Evolutionary conservation across 2,888 invertebrate species (phyloP), one percentile per base, ranked within the genome.

Genomic region (Loripinus fragilis): DNA sequence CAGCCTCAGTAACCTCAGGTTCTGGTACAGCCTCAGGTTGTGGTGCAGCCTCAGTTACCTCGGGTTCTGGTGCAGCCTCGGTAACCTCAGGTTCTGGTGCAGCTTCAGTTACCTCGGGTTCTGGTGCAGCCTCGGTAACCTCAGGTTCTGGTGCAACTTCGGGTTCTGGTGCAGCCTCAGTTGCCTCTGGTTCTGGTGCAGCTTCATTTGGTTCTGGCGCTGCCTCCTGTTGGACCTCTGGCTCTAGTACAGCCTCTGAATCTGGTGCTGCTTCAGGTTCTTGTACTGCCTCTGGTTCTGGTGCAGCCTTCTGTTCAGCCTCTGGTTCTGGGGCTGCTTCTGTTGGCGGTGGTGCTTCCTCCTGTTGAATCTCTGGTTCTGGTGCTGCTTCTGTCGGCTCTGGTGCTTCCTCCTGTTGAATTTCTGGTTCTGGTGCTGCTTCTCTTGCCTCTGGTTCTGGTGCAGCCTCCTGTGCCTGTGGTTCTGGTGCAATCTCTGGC

Each of bases 361-460:
- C 10, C 35, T 52, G 20, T 69, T 45, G 67, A 15, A 5, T 25
- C 10, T 20, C 41, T n/a, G 72, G 28, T 23, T 69, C 70, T 50
- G 48, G 48, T 23, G 60, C 60, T 12, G 60, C 60, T 38, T 66
- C 66, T 42, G 68, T 28, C 71, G 38, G 60, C n/a, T n/a, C n/a
- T n/a, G n/a, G n/a, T n/a, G n/a, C n/a, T n/a, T n/a, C n/a, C n/a
- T 52, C 60, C 23, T 23, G 17, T 1, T 55, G 55, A 15, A 25
- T 17, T 23, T 35, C 60, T 25, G 41, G 45, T 52, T 52, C 38
- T 8, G 52, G 41, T 28, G 30, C 45, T 42, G 41, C 67, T 28
- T 15, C 12, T 41, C 15, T 23, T 17, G 52, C 52, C 23, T 52
- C 52, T 52, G 52, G 52, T 25, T 52, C 25, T 23, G 55, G 17